These are phyloP conservation scores for Centroberyx gerrardi DNA, from an alignment of 2,797 vertebrate genomes.

Conservation along the genomic window DNA sequence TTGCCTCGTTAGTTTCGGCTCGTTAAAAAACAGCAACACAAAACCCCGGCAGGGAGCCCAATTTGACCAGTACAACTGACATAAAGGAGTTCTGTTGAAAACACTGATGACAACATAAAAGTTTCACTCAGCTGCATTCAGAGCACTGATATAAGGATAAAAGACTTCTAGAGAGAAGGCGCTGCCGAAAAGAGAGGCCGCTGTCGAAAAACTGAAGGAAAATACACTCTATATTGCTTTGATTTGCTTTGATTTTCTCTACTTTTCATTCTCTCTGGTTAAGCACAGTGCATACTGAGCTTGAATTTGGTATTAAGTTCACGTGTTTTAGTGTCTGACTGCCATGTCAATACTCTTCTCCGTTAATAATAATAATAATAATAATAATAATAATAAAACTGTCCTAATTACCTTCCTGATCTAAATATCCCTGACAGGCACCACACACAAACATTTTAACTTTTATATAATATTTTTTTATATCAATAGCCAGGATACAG, in stretches of 20 bases:
- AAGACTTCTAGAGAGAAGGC: slow-evolving; percentile 4
- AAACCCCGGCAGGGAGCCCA: slow-evolving; percentile 94
- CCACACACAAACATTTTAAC: too few relatives aligned
- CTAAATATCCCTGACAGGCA: too few relatives aligned
- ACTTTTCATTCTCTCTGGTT: neutral
- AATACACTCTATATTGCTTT: neutral
- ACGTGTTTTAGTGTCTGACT: too few relatives aligned
- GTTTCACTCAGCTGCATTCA: slow-evolving; percentile 61
- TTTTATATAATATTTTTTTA: too few relatives aligned
- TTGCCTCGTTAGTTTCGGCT: slow-evolving; percentile 76
- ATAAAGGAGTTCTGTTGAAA: slow-evolving; percentile 84
- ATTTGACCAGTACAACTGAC: slow-evolving; percentile 92
- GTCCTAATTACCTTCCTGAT: too few relatives aligned
- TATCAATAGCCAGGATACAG: too few relatives aligned
- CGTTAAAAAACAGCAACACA: slow-evolving; percentile 91
- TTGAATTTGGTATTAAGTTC: too few relatives aligned
- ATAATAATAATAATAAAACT: too few relatives aligned
- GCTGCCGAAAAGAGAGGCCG: slow-evolving; percentile 6
- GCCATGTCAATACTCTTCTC: too few relatives aligned
- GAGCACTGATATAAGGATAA: slow-evolving; percentile 31
- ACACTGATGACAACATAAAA: slow-evolving; percentile 56
- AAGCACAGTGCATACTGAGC: too few relatives aligned
- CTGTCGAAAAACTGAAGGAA: slow-evolving; percentile 4
- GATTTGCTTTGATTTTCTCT: neutral
- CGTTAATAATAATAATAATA: too few relatives aligned